Percentiles rank a stretch among this genome's conserved stretches.
Evolutionary conservation across 2,888 invertebrate species (phyloP).

Genomic region (Lasius platythorax): DNA sequence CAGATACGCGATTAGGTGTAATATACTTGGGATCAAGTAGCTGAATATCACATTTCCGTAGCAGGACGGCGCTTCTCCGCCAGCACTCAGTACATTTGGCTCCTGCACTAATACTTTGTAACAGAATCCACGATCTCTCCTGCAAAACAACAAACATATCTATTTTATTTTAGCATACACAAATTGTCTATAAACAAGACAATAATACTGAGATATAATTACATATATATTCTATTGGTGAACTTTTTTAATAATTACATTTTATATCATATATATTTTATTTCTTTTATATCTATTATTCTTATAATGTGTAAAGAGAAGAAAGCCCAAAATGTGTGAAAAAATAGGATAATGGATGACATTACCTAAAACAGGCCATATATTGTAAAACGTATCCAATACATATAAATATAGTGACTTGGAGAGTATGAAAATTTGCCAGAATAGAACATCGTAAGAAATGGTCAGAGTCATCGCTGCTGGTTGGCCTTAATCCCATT

Average conservation of each 20-base stretch:
- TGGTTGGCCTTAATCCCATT: constrained; percentile 91
- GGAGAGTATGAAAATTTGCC: constrained; percentile 90
- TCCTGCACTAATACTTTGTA: constrained; percentile 86
- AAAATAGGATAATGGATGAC: not conserved
- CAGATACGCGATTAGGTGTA: constrained; percentile 91
- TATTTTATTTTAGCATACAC: not conserved
- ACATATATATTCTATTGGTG: not conserved
- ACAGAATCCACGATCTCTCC: constrained; percentile 91
- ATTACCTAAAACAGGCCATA: constrained; percentile 92
- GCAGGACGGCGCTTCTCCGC: constrained; percentile 88
- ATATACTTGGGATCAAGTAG: constrained; percentile 91
- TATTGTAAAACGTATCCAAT: constrained; percentile 92
- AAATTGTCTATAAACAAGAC: not conserved
- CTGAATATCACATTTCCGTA: constrained; percentile 91
- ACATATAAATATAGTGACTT: constrained; percentile 90
- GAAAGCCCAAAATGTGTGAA: not conserved
- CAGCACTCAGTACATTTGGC: constrained; percentile 63
- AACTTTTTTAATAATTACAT: no score
- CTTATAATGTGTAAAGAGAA: not conserved
- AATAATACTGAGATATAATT: constrained; percentile 1
- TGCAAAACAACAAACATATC: constrained; percentile 81
- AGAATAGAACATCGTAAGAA: constrained; percentile 88
- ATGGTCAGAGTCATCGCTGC: constrained; percentile 88
- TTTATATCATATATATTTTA: no score
- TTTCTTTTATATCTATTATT: not conserved